Base-by-base conservation (phyloP, 2,888 invertebrate genomes). In the Fissipunctia ypsillon region DNA sequence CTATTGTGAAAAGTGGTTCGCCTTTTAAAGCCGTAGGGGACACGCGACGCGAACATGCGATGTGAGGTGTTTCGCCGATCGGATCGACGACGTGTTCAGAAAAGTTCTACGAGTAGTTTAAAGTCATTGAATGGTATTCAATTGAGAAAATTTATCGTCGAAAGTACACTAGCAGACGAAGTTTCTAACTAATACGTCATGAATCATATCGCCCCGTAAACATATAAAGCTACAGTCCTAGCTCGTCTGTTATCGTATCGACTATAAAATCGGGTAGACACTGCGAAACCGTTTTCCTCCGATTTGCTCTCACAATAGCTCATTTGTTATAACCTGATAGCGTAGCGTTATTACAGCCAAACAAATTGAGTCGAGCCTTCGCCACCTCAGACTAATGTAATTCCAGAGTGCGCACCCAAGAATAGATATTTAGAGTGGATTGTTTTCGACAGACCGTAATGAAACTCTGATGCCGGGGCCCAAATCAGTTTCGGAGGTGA, bases 361-460 rank as follows among this genome's bases (percentile, higher is more conserved):
- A 96, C 96, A 96, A 96, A 96, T 96, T 95, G 96, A 96, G 95
- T 95, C 95, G 95, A 95, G 95, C 94, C 95, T 95, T 95, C 95
- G 95, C 96, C 96, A 96, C 96, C 96, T 96, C 96, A 96, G 96
- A 96, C 96, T 96, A 96, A 96, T 96, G 95, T 95, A 96, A 96
- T 96, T 95, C 92, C 95, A 93, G 91, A 94, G 94, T 94, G 95
- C 93, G 93, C 94, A 91, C 94, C 95, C 95, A 96, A 96, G 96
- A 96, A 96, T 95, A 96, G 96, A 96, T 96, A 95, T 96, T 96
- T 96, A 96, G 96, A 96, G 94, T 96, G 96, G 96, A 96, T 96
- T 96, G 96, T 96, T 96, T 96, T 96, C 96, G 96, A 96, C 96
- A 96, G 96, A 96, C 95, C 96, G 95, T 96, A 96, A 96, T 96